Evolutionary conservation across 1,140 invertebrate genomes (phyloP), one percentile per base, ranked within the genome.

Genomic region (Parapsyche elsis): DNA sequence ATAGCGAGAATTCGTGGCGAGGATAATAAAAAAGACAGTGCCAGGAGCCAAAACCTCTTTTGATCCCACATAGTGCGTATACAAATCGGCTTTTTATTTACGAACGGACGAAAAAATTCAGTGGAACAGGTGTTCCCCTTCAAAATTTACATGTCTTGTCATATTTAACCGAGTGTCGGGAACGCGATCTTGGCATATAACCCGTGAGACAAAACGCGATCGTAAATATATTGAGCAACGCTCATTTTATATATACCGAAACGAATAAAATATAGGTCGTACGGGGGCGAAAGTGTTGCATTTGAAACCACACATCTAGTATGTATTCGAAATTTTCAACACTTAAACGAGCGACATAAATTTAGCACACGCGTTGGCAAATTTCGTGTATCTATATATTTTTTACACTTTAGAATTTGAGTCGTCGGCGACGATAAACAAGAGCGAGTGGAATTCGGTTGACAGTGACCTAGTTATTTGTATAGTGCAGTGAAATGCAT

Each of bases 391-490:
- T 61, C 7, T 38, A 38, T 38, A 4, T 38, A 4, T 4, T 38
- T 38, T 38, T 38, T 38, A 4, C 30, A 38, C 30, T 38, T 38
- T 38, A 38, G 30, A 38, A 38, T n/a, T n/a, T n/a, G n/a, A n/a
- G n/a, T n/a, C n/a, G n/a, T 7, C 30, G 30, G 1, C 30, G 30
- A 1, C 30, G 30, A 38, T 38, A 38, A 38, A 38, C 30, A 38
- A 38, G 30, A 7, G 30, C 30, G 30, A 38, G 30, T 38, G 57
- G 21, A 61, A 61, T 61, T 53, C 49, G 49, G 49, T 19, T 67
- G 24, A 67, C 24, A 67, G 64, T 67, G 64, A 67, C 64, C 64
- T 23, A 67, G 64, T 38, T 38, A 38, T 38, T 38, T 38, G 30
- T 38, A 38, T 38, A 38, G 30, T 38, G 30, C 30, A 38, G 30